Percentiles rank a stretch among this genome's conserved stretches.
These are phyloP conservation scores for Drosophila sordidula DNA, from an alignment of 2,888 invertebrate species.

Conservation along the genomic window DNA sequence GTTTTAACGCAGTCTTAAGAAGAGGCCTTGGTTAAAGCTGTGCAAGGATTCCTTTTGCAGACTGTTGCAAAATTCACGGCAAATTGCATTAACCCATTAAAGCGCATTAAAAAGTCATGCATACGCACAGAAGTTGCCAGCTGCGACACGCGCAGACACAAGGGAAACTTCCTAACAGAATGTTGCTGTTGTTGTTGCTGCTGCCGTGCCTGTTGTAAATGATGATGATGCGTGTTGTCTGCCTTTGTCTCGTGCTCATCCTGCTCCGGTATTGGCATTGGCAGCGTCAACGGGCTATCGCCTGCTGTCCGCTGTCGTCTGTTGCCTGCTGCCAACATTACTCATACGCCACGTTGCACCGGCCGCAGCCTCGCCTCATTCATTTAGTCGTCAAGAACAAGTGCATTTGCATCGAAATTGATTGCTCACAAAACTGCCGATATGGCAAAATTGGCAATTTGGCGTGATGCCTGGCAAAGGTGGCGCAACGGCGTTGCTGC, in stretches of 20 bases:
- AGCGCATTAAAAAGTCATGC: background rate
- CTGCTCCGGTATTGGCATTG: slow-evolving; percentile 32
- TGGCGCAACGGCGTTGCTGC: slow-evolving; percentile 44
- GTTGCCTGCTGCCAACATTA: slow-evolving; percentile 48
- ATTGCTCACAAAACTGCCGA: slow-evolving; percentile 79
- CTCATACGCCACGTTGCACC: slow-evolving; percentile 65
- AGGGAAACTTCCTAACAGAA: slow-evolving; percentile 5
- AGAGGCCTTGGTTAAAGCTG: too few relatives aligned
- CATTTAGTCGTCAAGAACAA: slow-evolving; percentile 79
- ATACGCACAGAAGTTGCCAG: slow-evolving; percentile 17
- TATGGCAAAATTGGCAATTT: slow-evolving; percentile 74
- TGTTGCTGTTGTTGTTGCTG: slow-evolving; percentile 6
- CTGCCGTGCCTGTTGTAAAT: slow-evolving; percentile 39
- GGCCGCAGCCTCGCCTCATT: slow-evolving; percentile 58
- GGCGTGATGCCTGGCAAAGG: slow-evolving; percentile 8
- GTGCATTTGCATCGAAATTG: slow-evolving; percentile 80
- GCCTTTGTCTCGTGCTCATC: slow-evolving; percentile 41
- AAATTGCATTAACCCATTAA: background rate
- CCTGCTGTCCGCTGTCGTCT: slow-evolving; percentile 7
- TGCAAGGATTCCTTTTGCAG: too few relatives aligned
- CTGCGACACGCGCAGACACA: slow-evolving; percentile 1
- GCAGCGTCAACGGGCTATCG: slow-evolving; percentile 19
- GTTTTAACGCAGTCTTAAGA: too few relatives aligned
- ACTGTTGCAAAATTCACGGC: background rate
- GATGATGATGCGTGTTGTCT: slow-evolving; percentile 58